These are phyloP conservation scores for Phrynocephalus vlangalii DNA, from an alignment of 2,797 vertebrate species.

Conservation along the genomic window DNA sequence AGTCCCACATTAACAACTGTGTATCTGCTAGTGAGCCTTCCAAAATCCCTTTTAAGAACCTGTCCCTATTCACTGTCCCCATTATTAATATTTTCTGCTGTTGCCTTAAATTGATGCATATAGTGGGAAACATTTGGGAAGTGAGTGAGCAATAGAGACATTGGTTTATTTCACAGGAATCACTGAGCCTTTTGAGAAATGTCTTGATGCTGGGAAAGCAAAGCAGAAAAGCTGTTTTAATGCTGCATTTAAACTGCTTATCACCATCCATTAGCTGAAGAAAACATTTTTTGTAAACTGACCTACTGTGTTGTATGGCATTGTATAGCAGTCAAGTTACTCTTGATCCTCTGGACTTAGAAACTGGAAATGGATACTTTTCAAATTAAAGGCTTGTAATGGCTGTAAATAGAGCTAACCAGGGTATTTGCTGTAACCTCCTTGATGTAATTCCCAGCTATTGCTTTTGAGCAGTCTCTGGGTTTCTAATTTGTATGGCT, in stretches of 20 bases:
- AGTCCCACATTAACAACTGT: neutral
- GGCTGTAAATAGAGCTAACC: neutral
- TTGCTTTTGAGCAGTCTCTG: conserved; percentile 19
- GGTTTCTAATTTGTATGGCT: conserved; percentile 29
- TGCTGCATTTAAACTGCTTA: neutral
- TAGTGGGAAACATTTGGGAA: neutral
- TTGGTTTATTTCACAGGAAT: neutral
- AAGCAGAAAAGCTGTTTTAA: neutral
- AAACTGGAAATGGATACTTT: conserved; percentile 31
- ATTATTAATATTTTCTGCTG: neutral
- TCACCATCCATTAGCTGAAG: neutral
- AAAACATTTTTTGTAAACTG: conserved; percentile 19
- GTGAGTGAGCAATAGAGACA: neutral
- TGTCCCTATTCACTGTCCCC: neutral
- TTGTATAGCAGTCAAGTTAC: neutral
- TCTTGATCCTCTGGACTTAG: neutral
- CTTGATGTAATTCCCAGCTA: conserved; percentile 2
- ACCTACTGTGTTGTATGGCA: neutral
- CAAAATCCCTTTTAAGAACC: neutral
- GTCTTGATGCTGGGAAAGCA: neutral
- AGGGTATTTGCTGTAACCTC: neutral
- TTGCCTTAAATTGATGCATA: neutral
- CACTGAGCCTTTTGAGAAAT: neutral
- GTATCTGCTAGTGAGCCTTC: neutral
- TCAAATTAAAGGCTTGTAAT: conserved; percentile 25